Percentiles rank a stretch among this genome's conserved stretches.
These are phyloP conservation scores for Struthidea cinerea DNA, from an alignment of 2,113 vertebrate genomes.

Conservation along the genomic window DNA sequence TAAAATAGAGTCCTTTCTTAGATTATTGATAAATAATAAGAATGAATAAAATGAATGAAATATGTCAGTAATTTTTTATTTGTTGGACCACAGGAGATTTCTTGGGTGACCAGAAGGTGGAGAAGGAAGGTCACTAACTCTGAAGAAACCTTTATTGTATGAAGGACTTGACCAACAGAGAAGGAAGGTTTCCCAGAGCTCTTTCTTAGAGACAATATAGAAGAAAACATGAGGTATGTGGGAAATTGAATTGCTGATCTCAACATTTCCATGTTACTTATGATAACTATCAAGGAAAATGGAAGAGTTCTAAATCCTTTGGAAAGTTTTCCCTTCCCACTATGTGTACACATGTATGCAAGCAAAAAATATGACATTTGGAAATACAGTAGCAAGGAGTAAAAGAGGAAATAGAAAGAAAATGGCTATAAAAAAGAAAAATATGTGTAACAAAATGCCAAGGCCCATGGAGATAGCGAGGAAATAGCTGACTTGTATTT, in stretches of 20 bases:
- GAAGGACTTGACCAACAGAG: background rate
- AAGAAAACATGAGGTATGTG: background rate
- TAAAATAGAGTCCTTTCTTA: background rate
- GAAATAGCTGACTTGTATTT: background rate
- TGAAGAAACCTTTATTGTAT: background rate
- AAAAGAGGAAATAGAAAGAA: background rate
- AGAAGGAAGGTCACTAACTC: background rate
- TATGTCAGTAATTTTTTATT: background rate
- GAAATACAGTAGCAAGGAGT: background rate
- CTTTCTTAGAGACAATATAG: background rate
- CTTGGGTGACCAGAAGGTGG: background rate
- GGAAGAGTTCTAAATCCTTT: background rate
- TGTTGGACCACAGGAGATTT: background rate
- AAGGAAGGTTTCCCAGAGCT: background rate
- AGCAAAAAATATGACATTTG: background rate
- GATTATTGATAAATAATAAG: background rate
- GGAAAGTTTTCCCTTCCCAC: background rate
- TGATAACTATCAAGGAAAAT: background rate
- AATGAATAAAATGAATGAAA: background rate
- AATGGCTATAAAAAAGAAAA: background rate
- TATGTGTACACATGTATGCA: accelerated
- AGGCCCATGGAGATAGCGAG: background rate
- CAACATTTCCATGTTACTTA: background rate
- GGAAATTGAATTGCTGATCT: background rate
- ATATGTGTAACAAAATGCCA: background rate